Evolutionary conservation across 53 echinoderm and acorn worm species (phyloP), one percentile per base, ranked within the genome.

Genomic region (Holothuria scabra): DNA sequence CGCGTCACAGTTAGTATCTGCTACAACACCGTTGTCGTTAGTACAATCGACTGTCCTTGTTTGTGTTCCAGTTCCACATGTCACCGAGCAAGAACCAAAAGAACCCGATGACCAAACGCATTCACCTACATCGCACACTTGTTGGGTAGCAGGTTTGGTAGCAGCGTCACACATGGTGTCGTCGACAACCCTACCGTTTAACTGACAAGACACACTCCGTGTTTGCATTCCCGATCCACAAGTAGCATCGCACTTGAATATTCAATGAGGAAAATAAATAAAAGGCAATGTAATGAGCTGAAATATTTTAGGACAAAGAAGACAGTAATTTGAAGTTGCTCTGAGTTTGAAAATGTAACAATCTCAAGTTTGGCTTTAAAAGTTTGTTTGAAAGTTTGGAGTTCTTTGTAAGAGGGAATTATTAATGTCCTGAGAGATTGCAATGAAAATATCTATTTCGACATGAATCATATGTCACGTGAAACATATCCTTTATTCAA

Each of bases 161-260:
- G 57, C 32, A 24, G 78, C 32, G 31, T 78, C 78, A 57, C 78
- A 78, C 57, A 78, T 56, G 52, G 32, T 78, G 58, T 78, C 78
- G 31, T 28, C 58, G 0, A 57, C 78, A 20, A 57, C 31, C 7
- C 10, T 21, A 5, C 8, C 48, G 52, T 31, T 24, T 3, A 14
- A 1, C 19, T 13, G 57, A 3, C 78, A 78, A 14, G 57, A 16
- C 52, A 78, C 78, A 0, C 30, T 58, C 59, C 18, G 12, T 25
- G 78, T 78, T 78, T 78, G 78, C 21, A 28, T 56, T 29, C 58
- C 78, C 55, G 26, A 24, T 13, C 32, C 78, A 20, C 78, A 78
- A 29, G 31, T 78, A 8, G 58, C 78, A 57, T 56, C 58, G 21
- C 78, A 78, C 78, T 78, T 8, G 5, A 26, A 20, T n/a, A n/a